Base-by-base conservation (phyloP, 2,113 vertebrate genomes). In the Felis catus region DNA sequence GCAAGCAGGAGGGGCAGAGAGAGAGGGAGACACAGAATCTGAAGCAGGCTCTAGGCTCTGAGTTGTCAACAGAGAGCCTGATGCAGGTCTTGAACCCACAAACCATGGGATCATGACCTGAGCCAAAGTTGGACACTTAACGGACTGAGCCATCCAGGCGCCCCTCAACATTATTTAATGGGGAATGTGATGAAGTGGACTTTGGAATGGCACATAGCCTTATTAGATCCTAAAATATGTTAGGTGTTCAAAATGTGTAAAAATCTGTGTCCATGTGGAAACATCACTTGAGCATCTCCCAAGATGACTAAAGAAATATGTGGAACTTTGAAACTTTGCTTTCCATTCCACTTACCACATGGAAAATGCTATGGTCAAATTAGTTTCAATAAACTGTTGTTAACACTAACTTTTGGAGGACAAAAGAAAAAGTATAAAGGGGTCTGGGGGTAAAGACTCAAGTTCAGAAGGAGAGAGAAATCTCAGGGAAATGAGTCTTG, bases 371-470 rank as follows among this genome's bases (percentile, higher is more conserved):
- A 4, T 55, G 51, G 39, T 86, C n/a, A 83, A 51, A 58, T 94
- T 61, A 13, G 4, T 85, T 16, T 84, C n/a, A 81, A 53, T 19
- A 83, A 27, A 71, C 4, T 82, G 11, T 45, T 48, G 79, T 51
- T 5, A 51, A 31, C 9, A 74, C 13, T 33, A 45, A 85, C 15
- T 94, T 83, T 70, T 41, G 31, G 12, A 93, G 3, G 16, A 82
- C 7, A n/a, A 71, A 61, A 65, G 63, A 63, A 63, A 31, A 71
- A 25, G 13, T 66, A 7, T 7, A 70, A 85, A 27, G 31, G 1
- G 14, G 0, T 0, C 1, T 74, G 4, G 23, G 13, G 0, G 1
- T 3, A 3, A 39, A 80, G 27, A 31, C 33, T 70, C 27, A 83
- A 61, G 29, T 71, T 78, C 23, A 78, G 13, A 36, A 94, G 15